These are phyloP conservation scores for Augochlorella aurata DNA, from an alignment of 2,888 invertebrate genomes.

Conservation along the genomic window DNA sequence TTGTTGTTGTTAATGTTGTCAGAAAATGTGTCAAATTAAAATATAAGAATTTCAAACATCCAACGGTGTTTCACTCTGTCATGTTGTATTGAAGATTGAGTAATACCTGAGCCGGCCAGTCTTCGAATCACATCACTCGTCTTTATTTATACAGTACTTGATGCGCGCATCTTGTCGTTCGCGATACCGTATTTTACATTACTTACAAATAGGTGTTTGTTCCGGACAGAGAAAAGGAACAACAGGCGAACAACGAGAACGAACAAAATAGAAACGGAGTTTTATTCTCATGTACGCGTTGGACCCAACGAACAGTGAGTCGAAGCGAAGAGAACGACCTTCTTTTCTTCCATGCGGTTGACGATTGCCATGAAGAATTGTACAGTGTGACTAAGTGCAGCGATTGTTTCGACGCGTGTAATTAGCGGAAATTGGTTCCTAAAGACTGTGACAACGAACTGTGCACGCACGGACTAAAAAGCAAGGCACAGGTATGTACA, in stretches of 20 bases:
- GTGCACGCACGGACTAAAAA: conserved; percentile 60
- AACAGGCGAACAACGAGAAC: conserved; percentile 1
- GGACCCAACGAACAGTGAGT: not conserved
- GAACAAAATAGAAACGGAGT: not conserved
- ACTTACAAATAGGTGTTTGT: conserved; percentile 58
- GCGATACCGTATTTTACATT: conserved; percentile 63
- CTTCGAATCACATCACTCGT: conserved; percentile 47
- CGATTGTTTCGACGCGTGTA: conserved; percentile 47
- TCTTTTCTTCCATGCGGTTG: conserved; percentile 16
- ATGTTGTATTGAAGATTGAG: not conserved
- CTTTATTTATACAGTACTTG: conserved; percentile 65
- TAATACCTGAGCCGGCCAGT: conserved; percentile 1
- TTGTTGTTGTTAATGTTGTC: conserved; percentile 79
- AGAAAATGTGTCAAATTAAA: conserved; percentile 80
- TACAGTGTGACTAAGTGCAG: conserved; percentile 36
- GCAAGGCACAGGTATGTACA: conserved; percentile 67
- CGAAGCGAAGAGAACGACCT: not conserved
- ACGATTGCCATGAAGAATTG: conserved; percentile 26
- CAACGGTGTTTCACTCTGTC: conserved; percentile 32
- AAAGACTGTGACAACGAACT: conserved; percentile 36
- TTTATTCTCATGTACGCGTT: conserved; percentile 21
- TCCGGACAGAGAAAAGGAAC: conserved; percentile 44
- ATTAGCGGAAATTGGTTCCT: conserved; percentile 32
- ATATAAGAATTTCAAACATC: conserved; percentile 77
- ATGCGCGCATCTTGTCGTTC: conserved; percentile 25